These are phyloP conservation scores for Eustalomyia histrio DNA, from an alignment of 2,888 invertebrate species.

Conservation along the genomic window DNA sequence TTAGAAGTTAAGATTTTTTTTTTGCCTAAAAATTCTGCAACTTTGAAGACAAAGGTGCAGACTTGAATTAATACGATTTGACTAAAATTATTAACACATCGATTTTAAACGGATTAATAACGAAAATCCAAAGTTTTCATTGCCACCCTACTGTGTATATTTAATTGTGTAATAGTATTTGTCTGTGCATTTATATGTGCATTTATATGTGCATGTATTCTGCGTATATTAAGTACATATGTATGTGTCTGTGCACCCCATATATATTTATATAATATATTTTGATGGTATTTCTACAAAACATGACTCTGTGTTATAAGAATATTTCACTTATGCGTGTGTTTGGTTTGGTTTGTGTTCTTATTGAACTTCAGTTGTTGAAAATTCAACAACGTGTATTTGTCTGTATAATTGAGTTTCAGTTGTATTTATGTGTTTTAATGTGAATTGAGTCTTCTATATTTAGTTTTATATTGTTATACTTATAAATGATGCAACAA, in stretches of 20 bases:
- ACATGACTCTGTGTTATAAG: conserved; percentile 16
- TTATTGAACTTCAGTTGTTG: conserved; percentile 45
- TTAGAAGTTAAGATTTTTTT: too few species aligned
- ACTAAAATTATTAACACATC: too few species aligned
- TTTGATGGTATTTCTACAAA: conserved; percentile 17
- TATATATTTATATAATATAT: neutral
- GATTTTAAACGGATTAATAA: too few species aligned
- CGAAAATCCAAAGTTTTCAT: too few species aligned
- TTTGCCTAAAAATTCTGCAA: too few species aligned
- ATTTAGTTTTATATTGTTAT: conserved; percentile 7
- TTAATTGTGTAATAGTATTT: too few species aligned
- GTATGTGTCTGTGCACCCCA: too few species aligned
- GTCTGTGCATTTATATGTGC: neutral
- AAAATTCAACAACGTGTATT: conserved; percentile 20
- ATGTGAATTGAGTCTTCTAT: neutral
- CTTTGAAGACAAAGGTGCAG: too few species aligned
- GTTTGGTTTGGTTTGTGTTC: neutral
- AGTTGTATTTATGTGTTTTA: neutral
- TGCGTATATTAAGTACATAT: neutral
- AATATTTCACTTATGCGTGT: conserved; percentile 35
- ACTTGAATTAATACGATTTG: too few species aligned
- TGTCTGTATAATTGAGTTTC: conserved; percentile 43
- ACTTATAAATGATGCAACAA: too few species aligned
- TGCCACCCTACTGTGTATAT: neutral
- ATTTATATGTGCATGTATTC: neutral